Conservation (phyloP, 30 jellyfish, hydroid and myxozoan genomes). For the Clytia hemisphaerica region DNA sequence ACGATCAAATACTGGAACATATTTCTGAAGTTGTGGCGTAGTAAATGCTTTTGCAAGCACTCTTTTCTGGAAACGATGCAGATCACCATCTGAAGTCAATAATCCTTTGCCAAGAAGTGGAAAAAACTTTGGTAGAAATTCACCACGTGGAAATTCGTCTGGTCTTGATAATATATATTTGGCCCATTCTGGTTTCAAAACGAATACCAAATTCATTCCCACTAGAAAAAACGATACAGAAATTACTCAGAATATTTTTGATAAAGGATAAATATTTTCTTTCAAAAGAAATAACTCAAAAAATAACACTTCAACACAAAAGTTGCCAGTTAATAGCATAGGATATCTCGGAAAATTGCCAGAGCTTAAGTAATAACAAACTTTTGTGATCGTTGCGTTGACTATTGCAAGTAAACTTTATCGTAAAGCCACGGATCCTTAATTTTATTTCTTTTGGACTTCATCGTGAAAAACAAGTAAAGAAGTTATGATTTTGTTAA, state of each 20-base stretch:
- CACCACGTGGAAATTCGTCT: background rate
- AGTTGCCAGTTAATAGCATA: background rate
- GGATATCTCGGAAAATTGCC: too few relatives aligned
- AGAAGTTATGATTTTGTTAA: too few relatives aligned
- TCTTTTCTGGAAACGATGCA: slow-evolving; percentile 11
- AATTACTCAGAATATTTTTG: too few relatives aligned
- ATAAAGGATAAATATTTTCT: too few relatives aligned
- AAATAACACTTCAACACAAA: background rate
- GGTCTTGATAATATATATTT: background rate
- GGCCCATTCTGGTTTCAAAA: background rate
- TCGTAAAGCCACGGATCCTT: too few relatives aligned
- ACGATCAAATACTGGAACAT: background rate
- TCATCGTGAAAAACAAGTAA: too few relatives aligned
- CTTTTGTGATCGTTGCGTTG: too few relatives aligned
- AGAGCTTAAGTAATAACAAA: too few relatives aligned
- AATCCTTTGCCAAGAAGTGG: slow-evolving; percentile 10
- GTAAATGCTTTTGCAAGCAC: slow-evolving; percentile 11
- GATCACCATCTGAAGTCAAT: background rate
- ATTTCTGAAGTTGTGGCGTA: background rate
- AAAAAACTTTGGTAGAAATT: background rate
- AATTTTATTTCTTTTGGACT: too few relatives aligned
- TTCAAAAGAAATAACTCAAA: background rate
- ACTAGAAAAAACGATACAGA: too few relatives aligned
- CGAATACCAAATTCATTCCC: background rate
- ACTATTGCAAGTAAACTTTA: too few relatives aligned